Evolutionary conservation across 2,888 invertebrate species (phyloP), one percentile per base, ranked within the genome.

Genomic region (Dryomyza anilis): DNA sequence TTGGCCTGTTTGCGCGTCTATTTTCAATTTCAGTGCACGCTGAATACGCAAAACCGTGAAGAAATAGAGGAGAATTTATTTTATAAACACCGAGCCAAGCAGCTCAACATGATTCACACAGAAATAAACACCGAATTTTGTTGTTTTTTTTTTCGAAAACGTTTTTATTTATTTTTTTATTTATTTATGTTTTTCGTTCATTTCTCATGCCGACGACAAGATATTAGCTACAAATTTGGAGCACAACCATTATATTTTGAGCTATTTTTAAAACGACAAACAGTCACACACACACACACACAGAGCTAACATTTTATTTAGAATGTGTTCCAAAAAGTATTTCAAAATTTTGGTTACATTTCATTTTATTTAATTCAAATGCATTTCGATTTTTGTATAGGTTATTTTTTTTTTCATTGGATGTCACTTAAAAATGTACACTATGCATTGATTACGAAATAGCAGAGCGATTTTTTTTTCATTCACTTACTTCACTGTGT

Each of bases 201-300:
- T n/a, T 50, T 48, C 14, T 25, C 7, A 23, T 39, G 45, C 21
- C 27, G 55, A 33, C 55, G 55, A 33, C 53, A 19, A 55, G 19
- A 33, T n/a, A n/a, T 23, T 36, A 55, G 16, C 19, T 55, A 16
- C 48, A 55, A 55, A 55, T 55, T 55, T 55, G 63, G 66, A 66
- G 66, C 66, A 66, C 59, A 66, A 30, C 46, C 55, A 36, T 27
- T 55, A 19, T 59, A 57, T 39, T 43, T n/a, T 56, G 59, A 16
- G 53, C 66, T 66, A 66, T 66, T 66, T 66, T 56, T 66, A 63
- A 63, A 66, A 14, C n/a, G n/a, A n/a, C n/a, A n/a, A n/a, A 29
- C 25, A 23, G 21, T 23, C 57, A 63, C 46, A 45, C 48, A 48
- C 50, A 46, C 36, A 39, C 52, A 52, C 61, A 61, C 43, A 25